A percentile compares a stretch with the other conserved stretches of the same genome.
Evolutionary conservation across 1,140 invertebrate genomes (phyloP).

Genomic region (Aphelenchoides fujianensis): DNA sequence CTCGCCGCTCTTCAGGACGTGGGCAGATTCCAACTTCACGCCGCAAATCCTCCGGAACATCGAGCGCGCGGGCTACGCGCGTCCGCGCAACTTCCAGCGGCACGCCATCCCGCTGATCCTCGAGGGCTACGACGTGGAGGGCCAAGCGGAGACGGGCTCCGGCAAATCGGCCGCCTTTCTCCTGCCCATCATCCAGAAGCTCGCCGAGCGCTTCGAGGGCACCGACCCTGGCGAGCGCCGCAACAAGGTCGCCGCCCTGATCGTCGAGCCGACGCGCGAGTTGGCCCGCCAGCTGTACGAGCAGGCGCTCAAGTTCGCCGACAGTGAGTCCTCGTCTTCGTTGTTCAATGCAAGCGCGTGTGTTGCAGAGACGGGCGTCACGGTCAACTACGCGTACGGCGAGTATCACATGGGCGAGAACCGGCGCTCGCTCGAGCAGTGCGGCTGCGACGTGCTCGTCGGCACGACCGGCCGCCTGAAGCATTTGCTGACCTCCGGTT

Average conservation of each 20-base stretch:
- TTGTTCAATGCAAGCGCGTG: not conserved
- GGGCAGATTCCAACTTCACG: constrained; percentile 10
- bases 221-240: constrained; percentile 65
- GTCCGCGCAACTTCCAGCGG: constrained; percentile 68
- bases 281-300: constrained; percentile 93
- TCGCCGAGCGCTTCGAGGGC: constrained; percentile 71
- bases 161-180: constrained; percentile 96
- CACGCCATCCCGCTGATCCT: constrained; percentile 37
- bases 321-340: constrained; percentile 67
- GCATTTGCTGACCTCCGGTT: constrained; percentile 69
- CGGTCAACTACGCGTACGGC: constrained; percentile 40
- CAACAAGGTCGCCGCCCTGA: constrained; percentile 85
- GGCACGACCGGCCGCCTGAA: constrained; percentile 86
- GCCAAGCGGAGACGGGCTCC: constrained; percentile 63
- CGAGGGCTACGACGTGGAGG: constrained; percentile 51
- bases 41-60: constrained; percentile 75
- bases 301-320: constrained; percentile 90
- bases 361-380: constrained; percentile 44
- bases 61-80: constrained; percentile 74
- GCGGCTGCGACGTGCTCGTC: constrained; percentile 82
- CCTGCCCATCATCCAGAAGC: constrained; percentile 89
- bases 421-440: constrained; percentile 48
- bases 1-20: constrained; percentile 2
- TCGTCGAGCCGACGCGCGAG: constrained; percentile 90
- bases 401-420: constrained; percentile 32